Evolutionary conservation across 2,113 vertebrate species (phyloP).

Genomic region (Hydropotes inermis): DNA sequence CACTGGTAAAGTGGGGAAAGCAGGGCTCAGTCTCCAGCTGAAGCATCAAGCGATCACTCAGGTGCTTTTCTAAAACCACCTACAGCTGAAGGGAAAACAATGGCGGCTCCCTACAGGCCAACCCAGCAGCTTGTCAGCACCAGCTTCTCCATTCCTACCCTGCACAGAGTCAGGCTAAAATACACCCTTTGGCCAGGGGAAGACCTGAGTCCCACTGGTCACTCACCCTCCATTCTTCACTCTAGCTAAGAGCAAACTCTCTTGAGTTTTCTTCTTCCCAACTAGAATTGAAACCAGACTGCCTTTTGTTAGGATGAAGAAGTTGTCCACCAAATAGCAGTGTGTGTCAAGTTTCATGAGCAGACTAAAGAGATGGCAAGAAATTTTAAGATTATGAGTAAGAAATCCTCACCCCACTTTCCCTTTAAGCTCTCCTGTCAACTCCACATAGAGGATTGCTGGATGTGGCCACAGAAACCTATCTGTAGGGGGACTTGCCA

Average conservation of each 20-base stretch:
- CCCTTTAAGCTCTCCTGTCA: neutral
- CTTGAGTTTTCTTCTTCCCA: neutral
- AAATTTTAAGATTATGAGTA: neutral
- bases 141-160: neutral
- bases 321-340: neutral
- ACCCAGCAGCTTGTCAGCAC: neutral
- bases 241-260: neutral
- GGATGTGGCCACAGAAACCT: neutral
- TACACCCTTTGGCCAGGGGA: neutral
- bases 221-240: neutral
- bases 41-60: too few species aligned
- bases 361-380: neutral
- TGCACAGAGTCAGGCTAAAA: neutral
- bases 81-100: neutral
- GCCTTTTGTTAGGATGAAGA: neutral
- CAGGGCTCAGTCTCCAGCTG: neutral
- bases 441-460: neutral
- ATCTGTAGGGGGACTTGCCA: fast-evolving
- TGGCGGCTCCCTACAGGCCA: neutral
- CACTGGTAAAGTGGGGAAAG: neutral
- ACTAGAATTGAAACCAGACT: neutral
- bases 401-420: neutral
- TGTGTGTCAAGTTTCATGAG: neutral
- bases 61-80: fast-evolving
- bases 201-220: neutral